Base-by-base conservation (phyloP, 2,888 invertebrate species). In the Xestia ashworthii region DNA sequence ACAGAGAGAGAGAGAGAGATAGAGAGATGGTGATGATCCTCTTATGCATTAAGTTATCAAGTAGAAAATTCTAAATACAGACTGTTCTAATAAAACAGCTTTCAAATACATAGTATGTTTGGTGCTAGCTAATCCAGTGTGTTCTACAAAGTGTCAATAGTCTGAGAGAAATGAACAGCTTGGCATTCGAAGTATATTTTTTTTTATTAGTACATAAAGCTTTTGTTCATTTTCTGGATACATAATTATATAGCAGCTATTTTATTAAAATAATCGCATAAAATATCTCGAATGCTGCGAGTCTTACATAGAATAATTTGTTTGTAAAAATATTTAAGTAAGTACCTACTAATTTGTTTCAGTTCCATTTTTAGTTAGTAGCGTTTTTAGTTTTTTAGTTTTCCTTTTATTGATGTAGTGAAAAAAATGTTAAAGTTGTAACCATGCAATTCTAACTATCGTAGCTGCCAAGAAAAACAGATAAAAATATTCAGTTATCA, bases 191-290 rank as follows among this genome's bases (percentile, higher is more conserved):
- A 65, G 48, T 22, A 11, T 66, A 70, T n/a, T n/a, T n/a, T n/a
- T 66, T 72, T 9, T 46, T 55, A 46, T 77, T 72, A 66, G 46
- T 46, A 46, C 62, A 60, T 12, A 9, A 66, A 14, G 44, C 22
- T 78, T n/a, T 48, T 46, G 68, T 53, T 53, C 38, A 77, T 41
- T 50, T 48, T 66, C 58, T 72, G 38, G 44, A n/a, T 14, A 22
- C 19, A 48, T 64, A 53, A 66, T 80, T 14, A 55, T 14, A 32
- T 58, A 16, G n/a, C 25, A 22, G 19, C 46, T 50, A 65, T 48
- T 53, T 11, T 16, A 53, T 44, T 25, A n/a, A 19, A 3, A 12
- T 1, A 25, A 25, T 53, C 19, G 2, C 0, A 11, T n/a, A 25
- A 38, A 41, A 11, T 65, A 5, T 25, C 11, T 55, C 6, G 8